Percentiles rank a stretch among this genome's conserved stretches.
Conservation (phyloP, 2,888 invertebrate genomes). For the Augiades crinisus region DNA sequence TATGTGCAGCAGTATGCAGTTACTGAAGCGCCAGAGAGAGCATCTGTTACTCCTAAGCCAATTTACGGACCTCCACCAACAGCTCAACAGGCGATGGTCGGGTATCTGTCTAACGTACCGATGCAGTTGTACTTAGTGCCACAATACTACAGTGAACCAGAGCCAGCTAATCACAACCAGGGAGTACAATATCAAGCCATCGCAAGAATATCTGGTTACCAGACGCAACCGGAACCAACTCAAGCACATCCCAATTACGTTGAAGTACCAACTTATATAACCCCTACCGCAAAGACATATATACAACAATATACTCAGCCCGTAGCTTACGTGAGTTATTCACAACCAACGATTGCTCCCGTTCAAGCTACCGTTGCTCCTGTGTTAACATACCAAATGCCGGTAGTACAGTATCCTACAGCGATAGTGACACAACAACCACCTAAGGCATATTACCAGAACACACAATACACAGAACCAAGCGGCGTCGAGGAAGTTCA, state of each 20-base stretch:
- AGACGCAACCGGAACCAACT: slow-evolving; percentile 47
- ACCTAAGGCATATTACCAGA: slow-evolving; percentile 53
- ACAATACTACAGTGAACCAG: slow-evolving; percentile 61
- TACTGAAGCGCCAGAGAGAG: slow-evolving; percentile 60
- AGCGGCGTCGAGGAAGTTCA: slow-evolving; percentile 53
- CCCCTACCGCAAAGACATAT: slow-evolving; percentile 53
- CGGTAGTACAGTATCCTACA: slow-evolving; percentile 54
- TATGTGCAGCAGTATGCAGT: slow-evolving; percentile 71
- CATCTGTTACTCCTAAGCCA: slow-evolving; percentile 39
- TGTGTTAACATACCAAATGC: slow-evolving; percentile 56
- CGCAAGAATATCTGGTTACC: slow-evolving; percentile 43
- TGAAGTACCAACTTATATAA: slow-evolving; percentile 54
- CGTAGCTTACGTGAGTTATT: slow-evolving; percentile 54
- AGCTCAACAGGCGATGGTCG: slow-evolving; percentile 61
- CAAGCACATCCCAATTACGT: slow-evolving; percentile 58
- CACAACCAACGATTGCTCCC: slow-evolving; percentile 51
- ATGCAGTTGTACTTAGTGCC: slow-evolving; percentile 75
- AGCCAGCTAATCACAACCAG: slow-evolving; percentile 39
- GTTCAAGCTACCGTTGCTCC: slow-evolving; percentile 52
- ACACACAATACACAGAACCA: slow-evolving; percentile 48
- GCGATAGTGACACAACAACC: slow-evolving; percentile 51
- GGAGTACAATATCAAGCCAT: slow-evolving; percentile 48
- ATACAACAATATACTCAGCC: slow-evolving; percentile 51
- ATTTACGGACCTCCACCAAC: slow-evolving; percentile 43
- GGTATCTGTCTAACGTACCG: slow-evolving; percentile 70